Evolutionary conservation across 2,797 vertebrate genomes (phyloP).

Genomic region (Typhlichthys eigenmanni): DNA sequence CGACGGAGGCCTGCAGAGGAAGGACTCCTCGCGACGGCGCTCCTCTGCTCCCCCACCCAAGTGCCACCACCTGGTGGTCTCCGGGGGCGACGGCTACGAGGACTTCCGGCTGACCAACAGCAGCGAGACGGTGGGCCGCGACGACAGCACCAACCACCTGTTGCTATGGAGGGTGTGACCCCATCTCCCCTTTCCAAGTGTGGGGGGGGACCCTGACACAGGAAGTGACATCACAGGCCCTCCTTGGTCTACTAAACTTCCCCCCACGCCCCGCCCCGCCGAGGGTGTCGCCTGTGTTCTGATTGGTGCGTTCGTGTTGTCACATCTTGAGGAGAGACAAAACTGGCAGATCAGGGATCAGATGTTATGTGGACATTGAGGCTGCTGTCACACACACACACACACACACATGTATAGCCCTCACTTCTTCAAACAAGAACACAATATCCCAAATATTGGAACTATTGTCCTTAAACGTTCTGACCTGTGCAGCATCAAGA

Average conservation of each 20-base stretch:
- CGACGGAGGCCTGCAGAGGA: constrained; percentile 74
- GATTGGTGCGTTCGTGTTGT: not conserved
- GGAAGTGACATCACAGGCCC: too few species aligned
- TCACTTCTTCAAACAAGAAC: constrained; percentile 31
- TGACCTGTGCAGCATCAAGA: too few species aligned
- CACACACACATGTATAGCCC: constrained; percentile 19
- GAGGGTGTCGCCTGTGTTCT: not conserved
- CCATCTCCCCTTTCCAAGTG: constrained; percentile 34
- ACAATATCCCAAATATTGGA: constrained; percentile 16
- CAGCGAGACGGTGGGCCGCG: constrained; percentile 94
- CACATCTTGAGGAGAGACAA: not conserved
- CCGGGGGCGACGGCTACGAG: constrained; percentile 94
- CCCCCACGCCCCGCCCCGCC: too few species aligned
- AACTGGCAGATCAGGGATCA: constrained; percentile 8
- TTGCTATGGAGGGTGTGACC: constrained; percentile 84
- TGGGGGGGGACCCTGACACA: constrained; percentile 1
- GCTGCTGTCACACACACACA: constrained; percentile 34
- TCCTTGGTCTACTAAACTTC: too few species aligned
- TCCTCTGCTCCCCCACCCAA: constrained; percentile 80
- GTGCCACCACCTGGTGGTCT: constrained; percentile 92
- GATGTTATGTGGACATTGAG: constrained; percentile 26
- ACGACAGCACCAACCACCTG: constrained; percentile 97
- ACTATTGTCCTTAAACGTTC: too few species aligned
- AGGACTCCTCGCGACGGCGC: constrained; percentile 80
- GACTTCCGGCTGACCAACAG: constrained; percentile 94